A percentile compares a stretch with the other conserved stretches of the same genome.
These are phyloP conservation scores for Leuciscus waleckii DNA, from an alignment of 2,797 vertebrate species.

Conservation along the genomic window DNA sequence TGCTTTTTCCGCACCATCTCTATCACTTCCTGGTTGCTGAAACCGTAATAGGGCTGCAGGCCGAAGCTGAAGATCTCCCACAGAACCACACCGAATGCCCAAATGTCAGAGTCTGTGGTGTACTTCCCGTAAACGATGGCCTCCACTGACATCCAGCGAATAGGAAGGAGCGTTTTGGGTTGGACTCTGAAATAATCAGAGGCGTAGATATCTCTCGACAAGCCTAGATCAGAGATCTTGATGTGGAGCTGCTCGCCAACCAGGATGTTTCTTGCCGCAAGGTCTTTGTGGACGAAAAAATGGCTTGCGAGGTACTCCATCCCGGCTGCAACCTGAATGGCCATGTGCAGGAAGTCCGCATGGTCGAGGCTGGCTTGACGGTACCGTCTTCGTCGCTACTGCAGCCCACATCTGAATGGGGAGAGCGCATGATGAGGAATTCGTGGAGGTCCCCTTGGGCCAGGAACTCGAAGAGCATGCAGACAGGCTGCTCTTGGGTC, in stretches of 20 bases:
- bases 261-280: conserved; percentile 93
- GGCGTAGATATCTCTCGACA: conserved; percentile 93
- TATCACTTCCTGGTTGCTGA: conserved; percentile 98
- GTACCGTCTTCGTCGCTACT: conserved; percentile 98
- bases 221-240: conserved; percentile 96
- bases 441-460: conserved; percentile 97
- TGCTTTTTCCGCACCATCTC: conserved; percentile 97
- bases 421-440: conserved; percentile 98
- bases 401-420: conserved; percentile 95
- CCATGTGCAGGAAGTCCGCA: conserved; percentile 93
- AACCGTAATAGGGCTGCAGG: conserved; percentile 95
- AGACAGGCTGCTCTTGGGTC: conserved; percentile 94
- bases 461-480: conserved; percentile 94
- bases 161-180: conserved; percentile 91
- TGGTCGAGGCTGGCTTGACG: conserved; percentile 94
- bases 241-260: conserved; percentile 95
- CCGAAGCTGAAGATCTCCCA: conserved; percentile 99
- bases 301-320: conserved; percentile 97
- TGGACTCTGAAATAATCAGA: conserved; percentile 95
- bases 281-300: conserved; percentile 95
- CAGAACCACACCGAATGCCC: conserved; percentile 95
- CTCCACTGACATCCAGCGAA: conserved; percentile 98
- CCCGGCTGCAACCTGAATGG: conserved; percentile 91
- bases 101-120: conserved; percentile 94
- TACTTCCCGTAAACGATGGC: conserved; percentile 96